Percentiles rank a stretch among this genome's conserved stretches.
Conservation (phyloP, 2,888 invertebrate genomes). For the Sphaerophoria taeniata region DNA sequence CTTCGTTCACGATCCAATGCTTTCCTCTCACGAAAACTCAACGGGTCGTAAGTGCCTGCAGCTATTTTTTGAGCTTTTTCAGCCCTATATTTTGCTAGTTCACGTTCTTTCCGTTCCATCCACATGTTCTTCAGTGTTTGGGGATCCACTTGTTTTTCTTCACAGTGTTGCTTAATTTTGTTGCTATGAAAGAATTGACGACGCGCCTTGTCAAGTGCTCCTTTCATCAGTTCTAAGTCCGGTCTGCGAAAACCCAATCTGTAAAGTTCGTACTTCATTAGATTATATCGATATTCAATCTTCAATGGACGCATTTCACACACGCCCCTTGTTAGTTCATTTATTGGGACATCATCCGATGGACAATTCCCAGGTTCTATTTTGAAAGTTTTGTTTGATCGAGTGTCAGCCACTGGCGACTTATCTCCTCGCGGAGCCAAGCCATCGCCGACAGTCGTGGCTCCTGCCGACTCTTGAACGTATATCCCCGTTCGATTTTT, state of each 20-base stretch:
- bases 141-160: conserved; percentile 3
- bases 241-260: conserved; percentile 3
- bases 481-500: conserved; percentile 63
- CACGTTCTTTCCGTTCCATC: conserved; percentile 41
- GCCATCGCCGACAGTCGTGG: conserved; percentile 68
- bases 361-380: too few relatives aligned
- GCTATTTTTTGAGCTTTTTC: conserved; percentile 9
- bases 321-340: too few relatives aligned
- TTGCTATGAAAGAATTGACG: not conserved
- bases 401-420: conserved; percentile 58
- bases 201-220: conserved; percentile 6
- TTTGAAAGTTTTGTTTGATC: too few relatives aligned
- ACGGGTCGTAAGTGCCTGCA: not conserved
- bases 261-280: conserved; percentile 20
- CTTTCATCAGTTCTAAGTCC: conserved; percentile 10
- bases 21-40: not conserved
- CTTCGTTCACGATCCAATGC: not conserved
- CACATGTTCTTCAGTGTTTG: not conserved
- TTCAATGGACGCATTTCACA: too few relatives aligned
- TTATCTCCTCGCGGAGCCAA: conserved; percentile 55
- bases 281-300: not conserved
- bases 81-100: conserved; percentile 1
- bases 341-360: too few relatives aligned
- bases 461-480: conserved; percentile 66
- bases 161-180: not conserved